phyloP scores from a whole-genome alignment of 2,888 invertebrate species.

The Nineta flava region DNA sequence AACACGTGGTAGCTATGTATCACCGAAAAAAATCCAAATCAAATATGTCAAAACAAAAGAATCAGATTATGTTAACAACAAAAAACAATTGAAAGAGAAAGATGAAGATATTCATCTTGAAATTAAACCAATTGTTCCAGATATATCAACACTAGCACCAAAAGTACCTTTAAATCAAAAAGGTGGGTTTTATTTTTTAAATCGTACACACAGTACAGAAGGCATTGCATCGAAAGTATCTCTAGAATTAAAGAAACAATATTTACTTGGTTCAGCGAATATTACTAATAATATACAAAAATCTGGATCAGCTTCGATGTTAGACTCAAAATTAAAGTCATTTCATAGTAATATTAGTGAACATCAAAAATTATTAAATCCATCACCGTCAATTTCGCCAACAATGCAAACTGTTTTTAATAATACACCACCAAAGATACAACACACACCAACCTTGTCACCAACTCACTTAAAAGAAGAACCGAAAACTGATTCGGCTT shows the following conservation, averaged over 20 bases:
- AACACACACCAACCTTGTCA: slow-evolving; percentile 23
- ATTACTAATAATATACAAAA: slow-evolving; percentile 55
- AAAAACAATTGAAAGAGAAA: slow-evolving; percentile 5
- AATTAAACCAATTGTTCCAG: slow-evolving; percentile 25
- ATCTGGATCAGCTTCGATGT: slow-evolving; percentile 67
- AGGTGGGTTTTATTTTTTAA: slow-evolving; percentile 59
- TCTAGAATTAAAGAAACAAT: slow-evolving; percentile 70
- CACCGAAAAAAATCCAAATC: slow-evolving; percentile 43
- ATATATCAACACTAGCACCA: slow-evolving; percentile 12
- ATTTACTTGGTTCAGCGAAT: slow-evolving; percentile 57
- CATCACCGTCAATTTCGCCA: slow-evolving; percentile 51
- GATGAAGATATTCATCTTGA: slow-evolving; percentile 24
- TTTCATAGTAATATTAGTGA: slow-evolving; percentile 76
- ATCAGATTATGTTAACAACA: slow-evolving; percentile 21
- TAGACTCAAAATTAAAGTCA: slow-evolving; percentile 71
- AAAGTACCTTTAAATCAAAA: slow-evolving; percentile 37
- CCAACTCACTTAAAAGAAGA: slow-evolving; percentile 14
- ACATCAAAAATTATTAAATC: slow-evolving; percentile 72
- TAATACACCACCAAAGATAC: slow-evolving; percentile 17
- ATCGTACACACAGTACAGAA: slow-evolving; percentile 71
- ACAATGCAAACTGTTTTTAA: slow-evolving; percentile 42
- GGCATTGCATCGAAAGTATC: slow-evolving; percentile 79
- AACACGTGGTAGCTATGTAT: slow-evolving; percentile 26
- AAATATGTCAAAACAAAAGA: slow-evolving; percentile 24
- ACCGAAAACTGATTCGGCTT: neutral